Evolutionary conservation across 2,113 vertebrate species (phyloP).

Genomic region (Grantiella picta): DNA sequence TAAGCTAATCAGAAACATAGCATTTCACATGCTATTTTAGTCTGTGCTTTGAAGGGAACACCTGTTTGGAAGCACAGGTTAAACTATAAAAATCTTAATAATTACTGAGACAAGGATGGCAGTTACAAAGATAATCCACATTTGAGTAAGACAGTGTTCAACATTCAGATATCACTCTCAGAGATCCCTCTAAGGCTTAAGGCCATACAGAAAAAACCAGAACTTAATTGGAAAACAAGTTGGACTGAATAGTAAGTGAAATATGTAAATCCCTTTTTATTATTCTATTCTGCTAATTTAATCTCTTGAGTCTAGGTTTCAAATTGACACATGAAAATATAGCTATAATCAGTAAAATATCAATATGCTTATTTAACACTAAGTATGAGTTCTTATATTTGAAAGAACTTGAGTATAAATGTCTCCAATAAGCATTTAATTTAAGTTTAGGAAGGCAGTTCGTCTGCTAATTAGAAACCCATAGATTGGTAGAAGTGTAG

Average conservation of each 20-base stretch:
- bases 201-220: not conserved
- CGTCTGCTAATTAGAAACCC: slow-evolving; percentile 23
- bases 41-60: not conserved
- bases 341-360: not conserved
- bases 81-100: not conserved
- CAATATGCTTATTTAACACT: not conserved
- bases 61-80: not conserved
- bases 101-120: not conserved
- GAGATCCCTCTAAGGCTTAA: not conserved
- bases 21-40: not conserved
- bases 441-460: not conserved
- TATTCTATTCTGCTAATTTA: not conserved
- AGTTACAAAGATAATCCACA: not conserved
- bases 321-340: not conserved
- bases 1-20: not conserved
- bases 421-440: not conserved
- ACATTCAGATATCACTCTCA: not conserved
- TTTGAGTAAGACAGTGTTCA: not conserved
- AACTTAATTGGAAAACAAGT: not conserved
- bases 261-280: not conserved
- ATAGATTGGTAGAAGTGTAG: not conserved
- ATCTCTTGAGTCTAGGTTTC: not conserved
- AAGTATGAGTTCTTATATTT: not conserved
- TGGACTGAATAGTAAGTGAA: not conserved
- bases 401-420: not conserved